Percentiles rank a stretch among this genome's conserved stretches.
Conservation (phyloP, 1,140 invertebrate species). For the Plodia interpunctella region DNA sequence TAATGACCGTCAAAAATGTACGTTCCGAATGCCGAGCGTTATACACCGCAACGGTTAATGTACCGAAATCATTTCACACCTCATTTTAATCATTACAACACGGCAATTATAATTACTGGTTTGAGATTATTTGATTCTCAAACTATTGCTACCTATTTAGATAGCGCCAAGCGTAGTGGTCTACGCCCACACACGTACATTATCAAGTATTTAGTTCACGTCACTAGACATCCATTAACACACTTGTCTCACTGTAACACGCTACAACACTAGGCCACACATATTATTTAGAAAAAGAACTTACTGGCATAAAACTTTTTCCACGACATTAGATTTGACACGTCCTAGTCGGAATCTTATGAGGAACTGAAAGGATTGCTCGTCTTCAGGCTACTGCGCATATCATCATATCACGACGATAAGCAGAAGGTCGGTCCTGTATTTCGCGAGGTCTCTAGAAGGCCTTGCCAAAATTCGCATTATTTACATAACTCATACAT, state of each 20-base stretch:
- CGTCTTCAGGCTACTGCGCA: constrained; percentile 28
- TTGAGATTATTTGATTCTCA: not conserved
- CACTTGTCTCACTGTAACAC: not conserved
- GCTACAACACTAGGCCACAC: not conserved
- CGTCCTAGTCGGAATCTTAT: not conserved
- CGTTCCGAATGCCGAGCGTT: constrained; percentile 5
- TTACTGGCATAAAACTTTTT: constrained; percentile 44
- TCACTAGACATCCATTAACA: not conserved
- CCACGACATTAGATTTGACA: constrained; percentile 27
- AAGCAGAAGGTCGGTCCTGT: constrained; percentile 58
- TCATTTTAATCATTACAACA: not conserved
- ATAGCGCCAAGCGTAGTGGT: not conserved
- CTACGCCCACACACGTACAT: not conserved
- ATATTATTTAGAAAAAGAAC: constrained; percentile 16
- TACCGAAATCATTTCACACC: constrained; percentile 9
- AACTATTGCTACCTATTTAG: not conserved
- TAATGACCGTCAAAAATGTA: constrained; percentile 5
- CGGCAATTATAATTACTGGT: not conserved
- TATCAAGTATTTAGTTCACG: constrained; percentile 2
- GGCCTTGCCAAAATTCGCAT: constrained; percentile 68
- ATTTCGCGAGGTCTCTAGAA: constrained; percentile 56
- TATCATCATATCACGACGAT: constrained; percentile 62
- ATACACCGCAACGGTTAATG: constrained; percentile 7
- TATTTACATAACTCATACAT: constrained; percentile 48
- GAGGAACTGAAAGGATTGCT: constrained; percentile 1